Evolutionary conservation across 2,113 vertebrate species (phyloP), one percentile per base, ranked within the genome.

Genomic region (Argyrosomus japonicus): DNA sequence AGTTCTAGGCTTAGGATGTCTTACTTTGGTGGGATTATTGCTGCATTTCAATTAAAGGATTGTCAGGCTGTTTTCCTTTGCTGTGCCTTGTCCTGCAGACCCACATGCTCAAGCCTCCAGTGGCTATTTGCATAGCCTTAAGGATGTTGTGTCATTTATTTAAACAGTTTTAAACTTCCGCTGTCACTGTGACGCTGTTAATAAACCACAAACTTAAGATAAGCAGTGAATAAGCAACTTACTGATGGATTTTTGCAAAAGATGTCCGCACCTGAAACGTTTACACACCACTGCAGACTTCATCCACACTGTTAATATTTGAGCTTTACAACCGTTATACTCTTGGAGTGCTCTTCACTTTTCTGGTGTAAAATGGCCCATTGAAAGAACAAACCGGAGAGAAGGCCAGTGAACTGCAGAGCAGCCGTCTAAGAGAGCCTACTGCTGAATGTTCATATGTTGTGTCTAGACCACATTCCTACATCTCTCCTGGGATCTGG

Each of bases 391-490:
- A 71, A 85, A 85, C 29, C 61, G 48, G 43, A 61, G 65, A 71
- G 29, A 25, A 50, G 65, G 70, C 67, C 61, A 56, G 68, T 12
- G 19, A 53, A 63, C 43, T 47, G 12, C 40, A 83, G 15, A 71
- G 25, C 53, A 84, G 79, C 53, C 17, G 6, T 77, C 19, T 32
- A 8, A 47, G 63, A 85, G 69, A 54, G 47, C 18, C 63, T n/a
- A 2, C 75, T 60, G 70, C 87, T 78, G 54, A 90, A 82, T 56
- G 86, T 81, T 83, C 78, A 27, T 83, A 83, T 90, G 86, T 93
- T 94, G 89, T 93, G 94, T 93, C 93, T 94, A 85, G 92, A 91
- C 92, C 83, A 47, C 91, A 94, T 93, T 94, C 93, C 91, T 93
- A 18, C 83, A 77, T 88, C 82, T 89, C 93, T 86, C 89, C 83